Evolutionary conservation across 1,140 invertebrate genomes (phyloP).

Genomic region (Ceratitis capitata): DNA sequence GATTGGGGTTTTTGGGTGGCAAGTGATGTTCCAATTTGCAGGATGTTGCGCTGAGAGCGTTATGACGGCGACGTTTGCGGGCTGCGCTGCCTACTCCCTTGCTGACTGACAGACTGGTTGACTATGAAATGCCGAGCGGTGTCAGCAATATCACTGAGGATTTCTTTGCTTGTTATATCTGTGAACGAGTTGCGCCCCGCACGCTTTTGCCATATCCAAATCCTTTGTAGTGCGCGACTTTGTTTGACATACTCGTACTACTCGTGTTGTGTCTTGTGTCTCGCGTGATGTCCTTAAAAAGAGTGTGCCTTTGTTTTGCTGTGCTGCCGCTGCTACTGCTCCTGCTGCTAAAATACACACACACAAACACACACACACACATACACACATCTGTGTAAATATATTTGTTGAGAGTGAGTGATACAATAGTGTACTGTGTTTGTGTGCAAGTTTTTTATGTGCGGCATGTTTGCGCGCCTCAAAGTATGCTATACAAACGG

Average conservation of each 20-base stretch:
- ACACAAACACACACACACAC: neutral
- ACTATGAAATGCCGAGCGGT: neutral
- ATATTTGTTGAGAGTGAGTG: neutral
- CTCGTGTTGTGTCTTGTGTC: neutral
- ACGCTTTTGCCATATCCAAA: neutral
- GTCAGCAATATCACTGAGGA: neutral
- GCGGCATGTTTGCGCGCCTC: constrained; percentile 1
- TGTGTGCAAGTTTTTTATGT: too few relatives aligned
- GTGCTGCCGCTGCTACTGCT: neutral
- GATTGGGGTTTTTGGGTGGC: neutral
- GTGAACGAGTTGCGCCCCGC: neutral
- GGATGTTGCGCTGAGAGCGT: neutral
- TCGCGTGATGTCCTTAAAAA: constrained; percentile 10
- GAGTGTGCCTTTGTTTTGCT: constrained; percentile 6
- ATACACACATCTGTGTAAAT: neutral
- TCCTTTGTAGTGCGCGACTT: neutral
- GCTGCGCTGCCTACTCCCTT: too few relatives aligned
- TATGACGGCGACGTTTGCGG: neutral
- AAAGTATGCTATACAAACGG: constrained; percentile 28
- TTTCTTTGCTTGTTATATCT: constrained; percentile 3
- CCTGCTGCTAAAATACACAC: neutral
- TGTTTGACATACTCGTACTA: too few relatives aligned
- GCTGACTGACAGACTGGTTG: too few relatives aligned
- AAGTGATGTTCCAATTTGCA: neutral
- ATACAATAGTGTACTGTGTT: neutral